Conservation (phyloP, 2,113 vertebrate species). For the Chloebia gouldiae region DNA sequence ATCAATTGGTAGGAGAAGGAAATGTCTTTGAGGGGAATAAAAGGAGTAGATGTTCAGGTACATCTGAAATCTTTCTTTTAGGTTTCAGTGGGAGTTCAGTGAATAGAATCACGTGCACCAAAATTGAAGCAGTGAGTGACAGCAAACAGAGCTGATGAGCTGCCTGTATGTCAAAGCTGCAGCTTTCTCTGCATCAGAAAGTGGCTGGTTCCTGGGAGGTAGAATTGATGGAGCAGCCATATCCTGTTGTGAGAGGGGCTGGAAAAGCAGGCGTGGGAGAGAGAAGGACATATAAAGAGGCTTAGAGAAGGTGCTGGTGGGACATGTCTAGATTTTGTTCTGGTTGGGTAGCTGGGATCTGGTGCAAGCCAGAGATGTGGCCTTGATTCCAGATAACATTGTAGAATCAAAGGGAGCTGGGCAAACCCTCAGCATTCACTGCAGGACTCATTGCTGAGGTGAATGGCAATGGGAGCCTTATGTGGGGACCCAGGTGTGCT, state of each 20-base stretch:
- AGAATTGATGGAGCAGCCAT: background rate
- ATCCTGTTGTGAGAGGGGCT: background rate
- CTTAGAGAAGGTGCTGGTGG: background rate
- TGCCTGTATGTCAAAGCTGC: background rate
- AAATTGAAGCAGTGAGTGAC: background rate
- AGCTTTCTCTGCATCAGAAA: background rate
- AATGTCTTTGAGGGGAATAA: background rate
- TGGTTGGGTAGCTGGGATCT: background rate
- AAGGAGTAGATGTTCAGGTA: background rate
- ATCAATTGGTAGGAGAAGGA: background rate
- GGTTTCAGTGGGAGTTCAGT: background rate
- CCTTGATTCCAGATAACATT: background rate
- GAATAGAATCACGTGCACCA: background rate
- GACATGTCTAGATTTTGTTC: background rate
- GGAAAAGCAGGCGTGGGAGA: background rate
- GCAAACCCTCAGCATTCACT: background rate
- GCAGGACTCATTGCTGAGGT: background rate
- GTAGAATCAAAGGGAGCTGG: background rate
- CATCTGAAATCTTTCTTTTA: background rate
- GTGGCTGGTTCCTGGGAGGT: background rate
- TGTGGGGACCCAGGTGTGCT: background rate
- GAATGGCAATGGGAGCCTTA: background rate
- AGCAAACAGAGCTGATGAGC: background rate
- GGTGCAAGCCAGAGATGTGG: background rate
- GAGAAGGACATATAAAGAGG: rapidly evolving